Conservation (phyloP, 2,797 vertebrate species). For the Lacerta bilineata region DNA sequence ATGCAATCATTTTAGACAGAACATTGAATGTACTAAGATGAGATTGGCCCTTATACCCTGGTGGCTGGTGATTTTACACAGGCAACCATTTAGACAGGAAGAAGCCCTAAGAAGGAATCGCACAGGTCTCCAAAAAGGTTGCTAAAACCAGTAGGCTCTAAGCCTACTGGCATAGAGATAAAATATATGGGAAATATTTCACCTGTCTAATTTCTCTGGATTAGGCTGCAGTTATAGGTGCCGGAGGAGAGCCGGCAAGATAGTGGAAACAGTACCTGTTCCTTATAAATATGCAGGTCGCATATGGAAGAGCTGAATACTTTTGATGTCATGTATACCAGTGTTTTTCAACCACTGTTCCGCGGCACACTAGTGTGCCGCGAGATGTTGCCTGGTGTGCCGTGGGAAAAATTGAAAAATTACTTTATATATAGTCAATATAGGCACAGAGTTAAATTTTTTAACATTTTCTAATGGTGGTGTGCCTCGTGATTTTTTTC, state of each 20-base stretch:
- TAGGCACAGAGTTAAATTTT: too few relatives aligned
- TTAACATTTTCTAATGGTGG: too few relatives aligned
- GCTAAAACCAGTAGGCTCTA: conserved; percentile 36
- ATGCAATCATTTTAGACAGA: conserved; percentile 46
- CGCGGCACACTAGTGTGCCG: too few relatives aligned
- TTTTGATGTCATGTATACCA: neutral
- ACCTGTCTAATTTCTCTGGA: neutral
- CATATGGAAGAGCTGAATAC: too few relatives aligned
- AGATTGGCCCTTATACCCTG: conserved; percentile 27
- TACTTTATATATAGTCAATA: too few relatives aligned
- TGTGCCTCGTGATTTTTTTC: too few relatives aligned
- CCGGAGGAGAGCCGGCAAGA: neutral
- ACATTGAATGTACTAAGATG: conserved; percentile 34
- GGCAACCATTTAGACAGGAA: conserved; percentile 25
- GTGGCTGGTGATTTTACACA: conserved; percentile 36
- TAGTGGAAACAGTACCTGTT: neutral
- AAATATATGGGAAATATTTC: conserved; percentile 66
- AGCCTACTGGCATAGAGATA: conserved; percentile 35
- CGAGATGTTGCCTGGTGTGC: too few relatives aligned
- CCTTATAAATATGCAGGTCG: neutral
- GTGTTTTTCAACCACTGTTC: too few relatives aligned
- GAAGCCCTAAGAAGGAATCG: neutral
- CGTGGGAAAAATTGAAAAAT: too few relatives aligned
- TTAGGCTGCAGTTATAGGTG: neutral
- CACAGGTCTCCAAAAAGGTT: neutral